Percentiles rank a stretch among this genome's conserved stretches.
Evolutionary conservation across 2,888 invertebrate species (phyloP).

Genomic region (Parapristionchus giblindavisi): DNA sequence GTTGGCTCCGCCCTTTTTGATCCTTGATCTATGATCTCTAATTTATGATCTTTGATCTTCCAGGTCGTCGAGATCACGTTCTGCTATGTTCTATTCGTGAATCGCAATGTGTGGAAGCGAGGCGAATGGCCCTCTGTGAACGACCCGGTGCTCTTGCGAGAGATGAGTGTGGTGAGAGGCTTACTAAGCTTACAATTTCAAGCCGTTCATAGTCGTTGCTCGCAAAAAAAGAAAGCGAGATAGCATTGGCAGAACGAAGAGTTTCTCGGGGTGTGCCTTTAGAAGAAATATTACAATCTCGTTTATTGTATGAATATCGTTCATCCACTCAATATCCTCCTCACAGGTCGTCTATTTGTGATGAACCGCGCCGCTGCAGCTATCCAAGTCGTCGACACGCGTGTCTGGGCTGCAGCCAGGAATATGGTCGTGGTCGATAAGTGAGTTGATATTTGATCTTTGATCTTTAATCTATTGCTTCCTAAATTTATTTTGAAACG

Average conservation of each 20-base stretch:
- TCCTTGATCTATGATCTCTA: neutral
- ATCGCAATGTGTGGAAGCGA: conserved; percentile 48
- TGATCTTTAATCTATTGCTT: too few species aligned
- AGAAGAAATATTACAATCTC: too few species aligned
- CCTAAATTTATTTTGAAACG: too few species aligned
- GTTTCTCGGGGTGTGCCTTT: neutral
- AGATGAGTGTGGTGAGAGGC: conserved; percentile 52
- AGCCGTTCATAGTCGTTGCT: too few species aligned
- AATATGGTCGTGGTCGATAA: conserved; percentile 50
- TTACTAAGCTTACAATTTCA: neutral
- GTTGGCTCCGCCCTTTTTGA: conserved; percentile 17
- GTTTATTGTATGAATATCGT: too few species aligned
- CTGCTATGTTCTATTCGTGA: conserved; percentile 50
- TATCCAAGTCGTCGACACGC: conserved; percentile 54
- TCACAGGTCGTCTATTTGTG: conserved; percentile 55
- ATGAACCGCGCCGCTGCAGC: conserved; percentile 47
- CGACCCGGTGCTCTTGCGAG: conserved; percentile 50
- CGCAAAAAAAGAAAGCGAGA: too few species aligned
- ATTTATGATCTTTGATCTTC: too few species aligned
- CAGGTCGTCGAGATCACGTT: conserved; percentile 53
- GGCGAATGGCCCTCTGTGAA: conserved; percentile 53
- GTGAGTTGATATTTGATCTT: neutral
- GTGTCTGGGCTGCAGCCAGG: conserved; percentile 49
- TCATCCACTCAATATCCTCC: neutral
- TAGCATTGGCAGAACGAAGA: neutral